Percentiles rank a stretch among this genome's conserved stretches.
Evolutionary conservation across 2,888 invertebrate genomes (phyloP).

Genomic region (Epirrita christyi): DNA sequence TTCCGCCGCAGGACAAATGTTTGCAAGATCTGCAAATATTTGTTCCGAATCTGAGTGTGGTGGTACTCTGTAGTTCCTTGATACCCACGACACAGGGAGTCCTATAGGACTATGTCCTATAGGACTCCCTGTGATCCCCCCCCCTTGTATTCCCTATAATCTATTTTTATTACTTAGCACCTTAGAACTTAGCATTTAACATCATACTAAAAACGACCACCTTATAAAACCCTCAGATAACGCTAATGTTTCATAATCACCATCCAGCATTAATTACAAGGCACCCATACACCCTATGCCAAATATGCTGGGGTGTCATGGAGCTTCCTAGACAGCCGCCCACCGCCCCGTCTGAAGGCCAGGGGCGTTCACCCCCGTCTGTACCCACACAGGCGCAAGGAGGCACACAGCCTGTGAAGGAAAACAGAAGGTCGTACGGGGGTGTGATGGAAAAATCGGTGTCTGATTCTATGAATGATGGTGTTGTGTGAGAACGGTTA

Average conservation of each 20-base stretch:
- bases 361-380: slow-evolving; percentile 70
- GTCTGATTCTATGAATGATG: slow-evolving; percentile 14
- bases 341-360: slow-evolving; percentile 76
- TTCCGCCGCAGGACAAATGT: too few species aligned
- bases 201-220: too few species aligned
- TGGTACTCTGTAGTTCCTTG: too few species aligned
- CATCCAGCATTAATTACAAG: slow-evolving; percentile 27
- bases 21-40: too few species aligned
- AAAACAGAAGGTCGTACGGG: slow-evolving; percentile 12
- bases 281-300: slow-evolving; percentile 12
- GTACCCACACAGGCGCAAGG: slow-evolving; percentile 30
- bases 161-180: too few species aligned
- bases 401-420: slow-evolving; percentile 10
- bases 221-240: not conserved
- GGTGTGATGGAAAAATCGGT: slow-evolving; percentile 19
- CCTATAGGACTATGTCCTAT: too few species aligned
- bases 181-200: too few species aligned
- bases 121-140: too few species aligned
- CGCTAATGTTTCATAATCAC: slow-evolving; percentile 4
- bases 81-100: too few species aligned
- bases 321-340: slow-evolving; percentile 71
- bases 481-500: not conserved
- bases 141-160: too few species aligned
- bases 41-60: too few species aligned
- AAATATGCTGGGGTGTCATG: slow-evolving; percentile 21